A percentile compares a stretch with the other conserved stretches of the same genome.
Evolutionary conservation across 2,113 vertebrate genomes (phyloP).

Genomic region (Ptyas mucosa): DNA sequence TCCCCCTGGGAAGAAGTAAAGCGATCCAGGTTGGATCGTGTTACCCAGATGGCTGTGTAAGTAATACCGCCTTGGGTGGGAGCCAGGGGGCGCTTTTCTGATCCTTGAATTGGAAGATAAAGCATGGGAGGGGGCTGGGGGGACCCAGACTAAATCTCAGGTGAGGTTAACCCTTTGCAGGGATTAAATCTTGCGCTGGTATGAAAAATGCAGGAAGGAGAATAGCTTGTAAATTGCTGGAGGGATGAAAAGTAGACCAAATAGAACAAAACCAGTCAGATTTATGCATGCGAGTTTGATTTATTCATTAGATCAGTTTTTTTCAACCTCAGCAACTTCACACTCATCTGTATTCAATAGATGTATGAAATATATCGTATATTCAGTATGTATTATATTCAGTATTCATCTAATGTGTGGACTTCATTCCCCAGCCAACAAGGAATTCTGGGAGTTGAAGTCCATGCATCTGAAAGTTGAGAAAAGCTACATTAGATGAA

Average conservation of each 20-base stretch:
- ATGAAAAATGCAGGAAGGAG: not conserved
- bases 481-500: not conserved
- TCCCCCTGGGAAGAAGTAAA: not conserved
- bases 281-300: not conserved
- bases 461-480: not conserved
- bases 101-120: not conserved
- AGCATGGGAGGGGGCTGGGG: not conserved
- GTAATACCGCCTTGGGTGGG: not conserved
- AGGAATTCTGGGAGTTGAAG: not conserved
- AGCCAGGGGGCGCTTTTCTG: not conserved
- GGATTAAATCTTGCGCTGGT: not conserved
- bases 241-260: not conserved
- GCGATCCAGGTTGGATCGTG: constrained; percentile 9
- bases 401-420: not conserved
- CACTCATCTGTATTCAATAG: not conserved
- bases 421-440: not conserved
- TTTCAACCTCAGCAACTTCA: not conserved
- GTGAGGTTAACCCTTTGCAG: constrained; percentile 4
- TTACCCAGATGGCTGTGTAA: constrained; percentile 7
- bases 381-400: not conserved
- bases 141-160: not conserved
- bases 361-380: not conserved
- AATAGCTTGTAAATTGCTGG: not conserved
- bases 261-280: not conserved
- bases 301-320: not conserved